Conservation (phyloP, 2,113 vertebrate genomes). For the Theristicus caerulescens region DNA sequence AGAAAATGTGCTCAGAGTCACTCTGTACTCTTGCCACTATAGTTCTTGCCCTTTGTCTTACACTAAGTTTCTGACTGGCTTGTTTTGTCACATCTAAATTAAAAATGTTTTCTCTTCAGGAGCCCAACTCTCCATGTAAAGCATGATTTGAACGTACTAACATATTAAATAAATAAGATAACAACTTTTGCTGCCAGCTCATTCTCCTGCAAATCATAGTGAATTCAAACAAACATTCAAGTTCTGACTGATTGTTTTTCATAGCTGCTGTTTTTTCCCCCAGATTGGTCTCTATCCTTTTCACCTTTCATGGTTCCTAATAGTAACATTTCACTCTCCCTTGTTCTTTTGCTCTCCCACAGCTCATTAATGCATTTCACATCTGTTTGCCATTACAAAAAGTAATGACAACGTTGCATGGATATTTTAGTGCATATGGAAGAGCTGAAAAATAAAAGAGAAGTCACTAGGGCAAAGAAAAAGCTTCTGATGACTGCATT, state of each 20-base stretch:
- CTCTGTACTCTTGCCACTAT: not conserved
- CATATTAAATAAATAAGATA: not conserved
- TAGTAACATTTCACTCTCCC: not conserved
- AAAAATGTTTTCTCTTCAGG: not conserved
- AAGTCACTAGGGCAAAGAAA: not conserved
- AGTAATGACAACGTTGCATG: not conserved
- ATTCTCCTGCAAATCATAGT: not conserved
- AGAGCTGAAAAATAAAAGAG: not conserved
- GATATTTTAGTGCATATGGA: not conserved
- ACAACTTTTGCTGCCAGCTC: not conserved
- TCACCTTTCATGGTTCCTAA: not conserved
- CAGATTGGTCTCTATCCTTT: not conserved
- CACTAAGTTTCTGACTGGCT: not conserved
- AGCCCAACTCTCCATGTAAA: not conserved
- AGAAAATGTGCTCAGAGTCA: not conserved
- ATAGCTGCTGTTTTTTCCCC: not conserved
- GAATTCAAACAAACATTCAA: not conserved
- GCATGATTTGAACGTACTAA: not conserved
- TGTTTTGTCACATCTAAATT: not conserved
- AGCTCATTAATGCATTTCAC: not conserved
- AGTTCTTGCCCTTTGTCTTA: not conserved
- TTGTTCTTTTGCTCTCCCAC: not conserved
- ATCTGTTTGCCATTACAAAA: not conserved
- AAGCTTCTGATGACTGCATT: not conserved
- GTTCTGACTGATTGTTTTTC: not conserved